Percentiles rank a stretch among this genome's conserved stretches.
Conservation (phyloP, 2,888 invertebrate species). For the Patella caerulea region DNA sequence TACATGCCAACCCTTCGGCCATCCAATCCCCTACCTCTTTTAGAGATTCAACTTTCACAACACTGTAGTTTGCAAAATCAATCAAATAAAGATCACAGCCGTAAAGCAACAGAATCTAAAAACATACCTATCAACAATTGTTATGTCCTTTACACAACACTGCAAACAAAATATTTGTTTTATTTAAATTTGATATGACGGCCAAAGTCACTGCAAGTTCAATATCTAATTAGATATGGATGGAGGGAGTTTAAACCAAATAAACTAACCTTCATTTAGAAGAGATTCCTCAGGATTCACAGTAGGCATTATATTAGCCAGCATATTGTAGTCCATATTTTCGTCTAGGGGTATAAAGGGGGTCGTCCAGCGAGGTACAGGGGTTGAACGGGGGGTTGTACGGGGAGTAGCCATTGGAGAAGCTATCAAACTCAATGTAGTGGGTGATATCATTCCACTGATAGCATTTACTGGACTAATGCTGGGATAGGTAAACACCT, state of each 20-base stretch:
- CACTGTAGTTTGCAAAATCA: no score
- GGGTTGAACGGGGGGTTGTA: conserved; percentile 78
- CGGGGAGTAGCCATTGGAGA: conserved; percentile 82
- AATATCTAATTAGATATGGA: background rate
- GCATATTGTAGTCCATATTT: conserved; percentile 84
- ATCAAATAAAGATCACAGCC: no score
- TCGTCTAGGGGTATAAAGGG: conserved; percentile 92
- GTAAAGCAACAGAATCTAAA: no score
- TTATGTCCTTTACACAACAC: no score
- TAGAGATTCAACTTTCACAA: no score
- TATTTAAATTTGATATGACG: background rate
- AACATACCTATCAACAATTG: no score
- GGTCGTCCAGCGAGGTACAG: conserved; percentile 84
- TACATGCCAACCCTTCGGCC: no score
- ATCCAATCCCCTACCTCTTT: no score
- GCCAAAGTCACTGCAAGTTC: background rate
- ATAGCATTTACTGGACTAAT: conserved; percentile 87
- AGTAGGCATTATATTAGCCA: conserved; percentile 80
- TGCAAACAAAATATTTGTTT: no score
- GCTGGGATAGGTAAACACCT: conserved; percentile 94
- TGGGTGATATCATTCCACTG: conserved; percentile 87
- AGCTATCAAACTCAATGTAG: conserved; percentile 85
- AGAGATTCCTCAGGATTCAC: conserved; percentile 76
- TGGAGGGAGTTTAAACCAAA: background rate
- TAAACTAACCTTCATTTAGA: conserved; percentile 76